Conservation (phyloP, 2,888 invertebrate species). For the Erynnis tages region DNA sequence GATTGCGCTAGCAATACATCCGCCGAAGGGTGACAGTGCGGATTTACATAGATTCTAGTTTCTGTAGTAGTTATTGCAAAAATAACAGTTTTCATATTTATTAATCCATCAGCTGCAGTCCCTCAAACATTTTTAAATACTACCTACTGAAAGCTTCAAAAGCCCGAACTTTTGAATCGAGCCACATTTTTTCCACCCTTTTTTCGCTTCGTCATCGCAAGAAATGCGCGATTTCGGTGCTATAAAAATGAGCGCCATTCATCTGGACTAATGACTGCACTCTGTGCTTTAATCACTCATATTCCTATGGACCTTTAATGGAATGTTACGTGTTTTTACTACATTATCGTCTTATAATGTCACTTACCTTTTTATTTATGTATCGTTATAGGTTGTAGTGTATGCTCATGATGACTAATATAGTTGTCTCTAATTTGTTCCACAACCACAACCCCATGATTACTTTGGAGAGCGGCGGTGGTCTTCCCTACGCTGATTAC, state of each 20-base stretch:
- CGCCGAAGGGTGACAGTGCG: slow-evolving; percentile 7
- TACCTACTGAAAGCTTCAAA: slow-evolving; percentile 12
- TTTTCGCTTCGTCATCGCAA: slow-evolving; percentile 18
- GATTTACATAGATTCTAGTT: background rate
- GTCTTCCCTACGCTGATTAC: too few relatives aligned
- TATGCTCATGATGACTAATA: too few relatives aligned
- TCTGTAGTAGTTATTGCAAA: too few relatives aligned
- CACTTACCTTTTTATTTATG: too few relatives aligned
- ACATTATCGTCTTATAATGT: too few relatives aligned
- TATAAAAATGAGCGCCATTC: slow-evolving; percentile 26
- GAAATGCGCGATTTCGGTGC: slow-evolving; percentile 19
- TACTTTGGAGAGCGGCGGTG: too few relatives aligned
- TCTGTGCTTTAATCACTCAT: slow-evolving; percentile 22
- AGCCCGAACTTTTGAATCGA: slow-evolving; percentile 13
- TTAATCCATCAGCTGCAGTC: too few relatives aligned
- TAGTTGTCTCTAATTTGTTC: too few relatives aligned
- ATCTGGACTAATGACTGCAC: slow-evolving; percentile 24
- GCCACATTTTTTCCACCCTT: slow-evolving; percentile 20
- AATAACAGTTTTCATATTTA: too few relatives aligned
- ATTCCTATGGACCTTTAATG: slow-evolving; percentile 12
- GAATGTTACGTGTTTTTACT: slow-evolving; percentile 7
- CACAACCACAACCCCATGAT: too few relatives aligned
- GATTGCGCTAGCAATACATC: slow-evolving; percentile 16
- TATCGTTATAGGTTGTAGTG: too few relatives aligned
- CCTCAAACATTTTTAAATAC: too few relatives aligned